Evolutionary conservation across 2,797 vertebrate species (phyloP).

Genomic region (Microtus obscurus): DNA sequence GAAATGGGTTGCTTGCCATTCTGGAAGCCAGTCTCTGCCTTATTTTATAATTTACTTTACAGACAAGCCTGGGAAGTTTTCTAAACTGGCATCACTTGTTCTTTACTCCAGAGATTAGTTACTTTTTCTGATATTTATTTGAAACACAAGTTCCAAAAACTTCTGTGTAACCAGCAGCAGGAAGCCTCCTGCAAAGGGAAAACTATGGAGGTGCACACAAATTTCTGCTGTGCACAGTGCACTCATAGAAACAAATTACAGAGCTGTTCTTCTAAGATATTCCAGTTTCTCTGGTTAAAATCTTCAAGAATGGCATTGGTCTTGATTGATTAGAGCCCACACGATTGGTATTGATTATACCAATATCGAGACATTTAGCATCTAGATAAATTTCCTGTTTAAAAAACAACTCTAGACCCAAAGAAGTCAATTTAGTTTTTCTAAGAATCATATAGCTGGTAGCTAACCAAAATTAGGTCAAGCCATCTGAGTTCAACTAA

Average conservation of each 20-base stretch:
- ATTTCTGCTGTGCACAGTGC: not conserved
- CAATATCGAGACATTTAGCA: not conserved
- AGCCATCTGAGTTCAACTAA: constrained; percentile 29
- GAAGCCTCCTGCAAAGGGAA: not conserved
- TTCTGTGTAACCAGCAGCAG: not conserved
- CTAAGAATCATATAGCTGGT: not conserved
- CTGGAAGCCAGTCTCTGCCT: not conserved
- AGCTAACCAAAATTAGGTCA: not conserved
- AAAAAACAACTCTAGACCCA: constrained; percentile 48
- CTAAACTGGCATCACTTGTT: constrained; percentile 14
- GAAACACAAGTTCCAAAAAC: constrained; percentile 44
- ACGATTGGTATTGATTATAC: not conserved
- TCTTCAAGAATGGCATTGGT: constrained; percentile 8
- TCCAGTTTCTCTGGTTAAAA: not conserved
- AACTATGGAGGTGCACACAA: not conserved
- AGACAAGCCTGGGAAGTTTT: not conserved
- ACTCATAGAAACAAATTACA: constrained; percentile 1
- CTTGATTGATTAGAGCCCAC: not conserved
- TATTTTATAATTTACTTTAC: constrained; percentile 53
- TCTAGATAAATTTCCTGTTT: not conserved
- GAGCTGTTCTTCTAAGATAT: not conserved
- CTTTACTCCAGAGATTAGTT: constrained; percentile 47
- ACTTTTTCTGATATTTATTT: constrained; percentile 31
- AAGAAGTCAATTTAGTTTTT: constrained; percentile 59
- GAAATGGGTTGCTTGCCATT: constrained; percentile 60